A percentile compares a stretch with the other conserved stretches of the same genome.
phyloP scores from a whole-genome alignment of 2,113 vertebrate species.

The Edolisoma coerulescens region DNA sequence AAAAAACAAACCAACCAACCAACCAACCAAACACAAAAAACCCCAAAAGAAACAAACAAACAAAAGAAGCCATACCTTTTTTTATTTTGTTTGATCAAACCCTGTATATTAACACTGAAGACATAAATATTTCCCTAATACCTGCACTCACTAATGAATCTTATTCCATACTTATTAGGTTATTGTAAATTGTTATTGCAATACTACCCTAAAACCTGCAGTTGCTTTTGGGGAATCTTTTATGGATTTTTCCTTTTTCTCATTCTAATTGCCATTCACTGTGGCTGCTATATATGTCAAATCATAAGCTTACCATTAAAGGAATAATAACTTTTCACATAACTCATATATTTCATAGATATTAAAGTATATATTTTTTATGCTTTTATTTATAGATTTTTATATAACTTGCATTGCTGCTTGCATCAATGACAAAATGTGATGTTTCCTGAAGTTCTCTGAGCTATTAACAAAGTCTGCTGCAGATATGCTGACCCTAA shows the following conservation, averaged over 20 bases:
- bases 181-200: background rate
- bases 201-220: background rate
- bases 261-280: background rate
- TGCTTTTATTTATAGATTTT: background rate
- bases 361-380: background rate
- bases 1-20: too few relatives aligned
- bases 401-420: background rate
- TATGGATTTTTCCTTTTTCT: background rate
- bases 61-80: background rate
- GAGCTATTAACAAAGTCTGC: background rate
- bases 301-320: background rate
- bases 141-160: background rate
- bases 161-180: background rate
- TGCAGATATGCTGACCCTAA: background rate
- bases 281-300: background rate
- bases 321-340: background rate
- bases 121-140: conserved; percentile 36
- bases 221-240: background rate
- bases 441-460: background rate
- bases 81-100: conserved; percentile 29
- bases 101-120: background rate
- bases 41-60: background rate
- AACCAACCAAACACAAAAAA: too few relatives aligned
- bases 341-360: background rate
- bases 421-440: background rate